Base-by-base conservation (phyloP, 2,797 vertebrate species). In the Carduelis carduelis region DNA sequence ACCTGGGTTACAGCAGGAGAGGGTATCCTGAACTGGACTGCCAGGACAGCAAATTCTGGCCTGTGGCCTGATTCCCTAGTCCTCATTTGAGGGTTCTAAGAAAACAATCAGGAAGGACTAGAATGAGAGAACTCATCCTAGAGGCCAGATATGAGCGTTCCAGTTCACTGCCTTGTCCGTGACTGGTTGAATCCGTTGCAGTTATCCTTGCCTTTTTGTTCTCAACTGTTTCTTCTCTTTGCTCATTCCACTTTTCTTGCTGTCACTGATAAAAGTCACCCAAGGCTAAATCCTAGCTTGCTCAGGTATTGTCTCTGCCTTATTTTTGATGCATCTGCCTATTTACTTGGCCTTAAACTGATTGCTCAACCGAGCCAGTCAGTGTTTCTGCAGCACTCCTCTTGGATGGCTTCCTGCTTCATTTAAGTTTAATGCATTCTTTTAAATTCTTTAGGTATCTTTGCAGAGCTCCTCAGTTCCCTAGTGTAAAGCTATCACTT, bases 401-500 rank as follows among this genome's bases (percentile, higher is more conserved):
- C 74, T 50, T 76, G 72, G 83, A 49, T 72, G 34, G 15, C 65
- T 79, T 90, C 57, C 83, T 81, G n/a, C 69, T 91, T 92, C 64
- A 77, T 92, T 83, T 76, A 95, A 91, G 60, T 94, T 95, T 89
- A 92, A 83, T 92, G 61, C 0, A 0, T 77, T 79, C 82, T 76
- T 91, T 88, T 43, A 94, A 93, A 91, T 86, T 94, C 89, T 90
- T 90, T 18, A 76, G 52, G 41, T 81, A 39, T 91, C 83, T 88
- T 95, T 83, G 65, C 91, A 90, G 84, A 88, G 20, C 61, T 95
- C 41, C 63, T 78, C 50, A 37, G 43, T 63, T 90, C 74, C 55
- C 64, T 30, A 8, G 82, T 50, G 72, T 91, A 94, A 85, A 88
- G 46, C 83, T 90, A 6, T 93, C 70, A 59, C 69, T 93, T 83